Percentiles rank a stretch among this genome's conserved stretches.
Evolutionary conservation across 2,888 invertebrate genomes (phyloP).

Genomic region (Ectemnius continuus): DNA sequence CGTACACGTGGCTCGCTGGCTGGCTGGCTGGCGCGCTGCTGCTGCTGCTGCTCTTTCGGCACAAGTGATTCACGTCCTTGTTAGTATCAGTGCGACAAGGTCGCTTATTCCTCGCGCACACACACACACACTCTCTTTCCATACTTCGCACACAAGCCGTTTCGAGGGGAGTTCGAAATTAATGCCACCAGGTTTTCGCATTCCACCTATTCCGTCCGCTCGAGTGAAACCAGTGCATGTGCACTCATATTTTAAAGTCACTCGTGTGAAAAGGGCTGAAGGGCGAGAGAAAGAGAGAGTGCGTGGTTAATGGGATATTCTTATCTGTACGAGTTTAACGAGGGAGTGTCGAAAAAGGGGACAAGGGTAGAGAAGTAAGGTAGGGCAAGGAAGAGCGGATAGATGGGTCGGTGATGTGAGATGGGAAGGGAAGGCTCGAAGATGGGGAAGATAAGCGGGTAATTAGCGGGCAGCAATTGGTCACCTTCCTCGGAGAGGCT

Average conservation of each 20-base stretch:
- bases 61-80: slow-evolving; percentile 1
- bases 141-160: slow-evolving; percentile 8
- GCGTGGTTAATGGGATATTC: no score
- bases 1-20: no score
- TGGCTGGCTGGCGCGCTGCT: no score
- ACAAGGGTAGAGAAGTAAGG: not conserved
- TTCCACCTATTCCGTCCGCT: no score
- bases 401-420: not conserved
- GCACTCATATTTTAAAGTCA: no score
- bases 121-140: slow-evolving; percentile 11
- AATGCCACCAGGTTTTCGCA: no score
- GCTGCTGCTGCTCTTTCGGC: no score
- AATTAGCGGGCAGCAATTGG: slow-evolving; percentile 62
- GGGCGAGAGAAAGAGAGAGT: no score
- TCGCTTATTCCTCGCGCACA: not conserved
- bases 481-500: slow-evolving; percentile 52
- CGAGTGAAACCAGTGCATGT: no score
- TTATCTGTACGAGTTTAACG: no score
- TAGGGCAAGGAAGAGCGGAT: not conserved
- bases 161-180: slow-evolving; percentile 15
- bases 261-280: no score
- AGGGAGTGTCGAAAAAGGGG: not conserved
- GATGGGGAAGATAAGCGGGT: slow-evolving; percentile 39
- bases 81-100: not conserved
- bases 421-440: slow-evolving; percentile 9